A percentile compares a stretch with the other conserved stretches of the same genome.
Conservation (phyloP, 2,797 vertebrate genomes). For the Benthosema pterotum region DNA sequence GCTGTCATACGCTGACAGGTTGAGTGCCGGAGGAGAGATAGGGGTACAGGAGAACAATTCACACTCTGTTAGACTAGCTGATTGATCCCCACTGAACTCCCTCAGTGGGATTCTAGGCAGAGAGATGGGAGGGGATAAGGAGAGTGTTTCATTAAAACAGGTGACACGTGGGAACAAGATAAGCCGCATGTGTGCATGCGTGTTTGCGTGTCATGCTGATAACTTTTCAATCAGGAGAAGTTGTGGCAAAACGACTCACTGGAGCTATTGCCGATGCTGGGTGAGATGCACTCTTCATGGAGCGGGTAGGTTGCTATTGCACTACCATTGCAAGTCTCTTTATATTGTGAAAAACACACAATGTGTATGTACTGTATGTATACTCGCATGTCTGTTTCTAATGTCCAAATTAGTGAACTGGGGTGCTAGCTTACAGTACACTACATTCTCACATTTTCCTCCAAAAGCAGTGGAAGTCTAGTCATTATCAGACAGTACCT, state of each 20-base stretch:
- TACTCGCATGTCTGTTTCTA: no score
- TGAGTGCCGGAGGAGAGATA: constrained; percentile 56
- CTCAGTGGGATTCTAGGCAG: constrained; percentile 51
- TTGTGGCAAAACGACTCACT: constrained; percentile 54
- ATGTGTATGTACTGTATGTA: constrained; percentile 13
- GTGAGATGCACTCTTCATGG: constrained; percentile 29
- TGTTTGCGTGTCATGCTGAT: constrained; percentile 63
- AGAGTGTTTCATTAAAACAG: constrained; percentile 75
- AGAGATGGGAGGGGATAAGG: constrained; percentile 62
- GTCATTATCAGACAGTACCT: no score
- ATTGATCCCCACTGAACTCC: constrained; percentile 67
- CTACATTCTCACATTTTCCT: no score
- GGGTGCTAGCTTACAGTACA: no score
- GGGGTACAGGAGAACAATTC: constrained; percentile 60
- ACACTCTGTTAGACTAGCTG: constrained; percentile 58
- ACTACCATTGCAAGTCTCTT: constrained; percentile 37
- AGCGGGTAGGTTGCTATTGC: constrained; percentile 33
- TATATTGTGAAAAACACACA: constrained; percentile 43
- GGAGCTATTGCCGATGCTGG: constrained; percentile 33
- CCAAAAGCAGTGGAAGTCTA: no score
- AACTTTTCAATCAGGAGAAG: constrained; percentile 71
- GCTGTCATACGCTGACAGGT: constrained; percentile 41
- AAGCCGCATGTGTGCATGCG: constrained; percentile 52
- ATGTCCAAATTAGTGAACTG: no score
- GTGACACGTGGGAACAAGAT: constrained; percentile 71